A percentile compares a stretch with the other conserved stretches of the same genome.
Evolutionary conservation across 1,140 invertebrate species (phyloP).

Genomic region (Phymorhynchus buccinoides): DNA sequence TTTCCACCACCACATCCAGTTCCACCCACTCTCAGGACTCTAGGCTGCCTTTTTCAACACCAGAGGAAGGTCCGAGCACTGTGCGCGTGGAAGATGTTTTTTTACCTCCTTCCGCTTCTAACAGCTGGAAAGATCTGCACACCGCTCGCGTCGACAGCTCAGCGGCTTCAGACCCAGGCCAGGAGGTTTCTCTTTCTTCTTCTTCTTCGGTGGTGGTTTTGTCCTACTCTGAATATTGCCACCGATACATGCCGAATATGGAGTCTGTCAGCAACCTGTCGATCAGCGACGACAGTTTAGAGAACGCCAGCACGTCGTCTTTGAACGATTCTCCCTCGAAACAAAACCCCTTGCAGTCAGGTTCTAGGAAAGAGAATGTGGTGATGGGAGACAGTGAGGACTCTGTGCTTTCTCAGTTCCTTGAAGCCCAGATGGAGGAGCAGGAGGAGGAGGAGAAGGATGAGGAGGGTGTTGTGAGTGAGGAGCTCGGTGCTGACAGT

Average conservation of each 20-base stretch:
- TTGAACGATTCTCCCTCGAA: background rate
- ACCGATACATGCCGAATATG: no score
- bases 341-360: background rate
- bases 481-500: background rate
- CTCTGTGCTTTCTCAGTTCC: background rate
- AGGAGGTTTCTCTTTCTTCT: background rate
- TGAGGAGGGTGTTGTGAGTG: background rate
- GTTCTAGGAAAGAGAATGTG: background rate
- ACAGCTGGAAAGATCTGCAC: slow-evolving; percentile 25
- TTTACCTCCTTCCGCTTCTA: background rate
- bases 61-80: background rate
- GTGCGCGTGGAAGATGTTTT: background rate
- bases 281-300: slow-evolving; percentile 12
- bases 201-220: background rate
- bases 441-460: background rate
- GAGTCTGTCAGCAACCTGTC: background rate
- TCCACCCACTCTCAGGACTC: background rate
- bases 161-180: background rate
- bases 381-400: background rate
- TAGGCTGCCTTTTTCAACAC: background rate
- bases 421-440: background rate
- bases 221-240: no score
- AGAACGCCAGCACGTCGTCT: background rate
- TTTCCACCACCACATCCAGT: background rate
- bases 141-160: background rate